Evolutionary conservation across 2,113 vertebrate species (phyloP).

Genomic region (Rhabdomys dilectus): DNA sequence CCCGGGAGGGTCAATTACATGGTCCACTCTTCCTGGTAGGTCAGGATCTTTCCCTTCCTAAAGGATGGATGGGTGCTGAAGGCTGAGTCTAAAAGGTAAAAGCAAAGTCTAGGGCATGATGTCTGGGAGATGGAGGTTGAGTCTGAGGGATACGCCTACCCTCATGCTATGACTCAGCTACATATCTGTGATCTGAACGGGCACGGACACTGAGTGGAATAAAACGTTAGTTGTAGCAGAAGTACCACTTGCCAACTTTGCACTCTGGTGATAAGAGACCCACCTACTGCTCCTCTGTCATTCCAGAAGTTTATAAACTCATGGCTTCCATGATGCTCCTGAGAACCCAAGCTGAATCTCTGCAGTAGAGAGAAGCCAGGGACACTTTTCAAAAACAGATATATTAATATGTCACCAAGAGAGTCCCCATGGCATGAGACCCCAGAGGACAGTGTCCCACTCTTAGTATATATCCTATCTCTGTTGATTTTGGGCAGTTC

Average conservation of each 20-base stretch:
- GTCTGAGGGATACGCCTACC: rapidly evolving
- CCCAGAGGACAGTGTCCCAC: neutral
- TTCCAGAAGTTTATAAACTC: neutral
- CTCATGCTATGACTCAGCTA: neutral
- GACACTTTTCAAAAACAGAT: neutral
- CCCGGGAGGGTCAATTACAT: neutral
- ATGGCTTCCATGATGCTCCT: neutral
- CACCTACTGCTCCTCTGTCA: neutral
- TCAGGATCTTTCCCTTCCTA: neutral
- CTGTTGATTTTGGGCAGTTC: neutral
- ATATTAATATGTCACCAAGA: too few relatives aligned
- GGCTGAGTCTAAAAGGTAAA: neutral
- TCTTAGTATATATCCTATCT: rapidly evolving
- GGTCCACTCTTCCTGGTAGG: neutral
- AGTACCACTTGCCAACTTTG: neutral
- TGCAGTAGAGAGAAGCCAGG: neutral
- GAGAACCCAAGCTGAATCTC: neutral
- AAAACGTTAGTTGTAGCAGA: neutral
- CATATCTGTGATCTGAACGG: neutral
- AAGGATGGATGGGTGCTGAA: neutral
- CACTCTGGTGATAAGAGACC: neutral
- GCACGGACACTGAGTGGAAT: neutral
- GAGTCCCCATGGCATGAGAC: rapidly evolving
- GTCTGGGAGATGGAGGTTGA: neutral
- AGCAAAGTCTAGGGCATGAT: neutral